phyloP scores from a whole-genome alignment of 2,888 invertebrate species.

The Andrena haemorrhoa region DNA sequence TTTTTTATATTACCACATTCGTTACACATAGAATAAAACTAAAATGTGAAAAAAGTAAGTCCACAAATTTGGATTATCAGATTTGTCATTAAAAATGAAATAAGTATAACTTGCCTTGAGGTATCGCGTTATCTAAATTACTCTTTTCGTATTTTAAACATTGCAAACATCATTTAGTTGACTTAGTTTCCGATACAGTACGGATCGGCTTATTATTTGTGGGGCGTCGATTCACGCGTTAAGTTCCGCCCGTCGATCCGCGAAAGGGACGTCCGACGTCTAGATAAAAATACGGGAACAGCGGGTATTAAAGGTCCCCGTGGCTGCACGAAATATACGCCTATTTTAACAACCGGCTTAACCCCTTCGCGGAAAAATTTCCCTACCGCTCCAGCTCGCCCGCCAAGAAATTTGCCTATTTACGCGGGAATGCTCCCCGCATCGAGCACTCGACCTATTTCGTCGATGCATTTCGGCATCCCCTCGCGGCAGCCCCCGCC shows the following conservation, averaged over 20 bases:
- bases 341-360: conserved; percentile 4
- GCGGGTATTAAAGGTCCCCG: background rate
- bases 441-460: conserved; percentile 49
- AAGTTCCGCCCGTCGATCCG: conserved; percentile 2
- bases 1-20: no score
- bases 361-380: conserved; percentile 15
- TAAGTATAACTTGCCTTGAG: no score
- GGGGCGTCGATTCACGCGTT: background rate
- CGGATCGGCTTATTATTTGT: conserved; percentile 9
- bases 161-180: no score
- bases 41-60: no score
- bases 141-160: no score
- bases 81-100: no score
- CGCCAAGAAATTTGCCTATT: conserved; percentile 47
- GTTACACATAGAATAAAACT: no score
- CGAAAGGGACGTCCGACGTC: background rate
- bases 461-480: conserved; percentile 26
- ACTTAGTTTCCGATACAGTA: background rate
- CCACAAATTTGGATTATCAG: no score
- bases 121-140: no score
- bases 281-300: background rate
- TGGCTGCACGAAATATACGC: background rate
- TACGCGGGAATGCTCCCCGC: conserved; percentile 28
- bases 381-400: conserved; percentile 8
- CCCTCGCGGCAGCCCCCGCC: conserved; percentile 25